Evolutionary conservation across 2,888 invertebrate species (phyloP), one percentile per base, ranked within the genome.

Genomic region (Standfussiana lucernea): DNA sequence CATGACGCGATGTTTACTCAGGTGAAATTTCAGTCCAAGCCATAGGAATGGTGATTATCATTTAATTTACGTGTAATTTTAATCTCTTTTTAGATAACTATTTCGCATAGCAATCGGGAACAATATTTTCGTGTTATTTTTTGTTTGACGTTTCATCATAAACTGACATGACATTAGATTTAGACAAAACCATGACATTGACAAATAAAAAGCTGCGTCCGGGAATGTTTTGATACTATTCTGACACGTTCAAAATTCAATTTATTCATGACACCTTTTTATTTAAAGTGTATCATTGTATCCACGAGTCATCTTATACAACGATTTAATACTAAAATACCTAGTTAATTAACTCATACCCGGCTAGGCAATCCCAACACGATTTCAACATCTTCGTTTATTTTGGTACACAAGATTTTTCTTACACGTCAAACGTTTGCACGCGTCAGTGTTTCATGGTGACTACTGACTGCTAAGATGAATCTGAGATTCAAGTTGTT

Each of bases 281-380:
- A 15, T 61, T 68, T 56, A 18, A 35, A 65, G 15, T 61, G 11
- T 37, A 59, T 65, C 47, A 62, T 13, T 32, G n/a, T 35, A 18
- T 70, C 56, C 68, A 77, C 32, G 37, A 13, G 40, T 15, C 24
- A 61, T 40, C n/a, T 15, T 59, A 47, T 13, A 62, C 24, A 69
- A 80, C 28, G 28, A 80, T 68, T 80, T 50, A 77, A 66, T 76
- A 45, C 35, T 75, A 83, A 72, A 78, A 50, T 82, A 84, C 87
- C 87, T 88, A 64, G n/a, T 40, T 64, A 91, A 88, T 87, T 85
- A 88, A 86, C 86, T 91, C 95, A 91, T 95, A 96, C 95, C 96
- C 95, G 75, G 90, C 88, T 85, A 96, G 84, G 91, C 96, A 96
- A 90, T 96, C 95, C 91, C 93, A 96, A 93, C 96, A 96, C 87